Base-by-base conservation (phyloP, 2,113 vertebrate species). In the Camarhynchus parvulus region DNA sequence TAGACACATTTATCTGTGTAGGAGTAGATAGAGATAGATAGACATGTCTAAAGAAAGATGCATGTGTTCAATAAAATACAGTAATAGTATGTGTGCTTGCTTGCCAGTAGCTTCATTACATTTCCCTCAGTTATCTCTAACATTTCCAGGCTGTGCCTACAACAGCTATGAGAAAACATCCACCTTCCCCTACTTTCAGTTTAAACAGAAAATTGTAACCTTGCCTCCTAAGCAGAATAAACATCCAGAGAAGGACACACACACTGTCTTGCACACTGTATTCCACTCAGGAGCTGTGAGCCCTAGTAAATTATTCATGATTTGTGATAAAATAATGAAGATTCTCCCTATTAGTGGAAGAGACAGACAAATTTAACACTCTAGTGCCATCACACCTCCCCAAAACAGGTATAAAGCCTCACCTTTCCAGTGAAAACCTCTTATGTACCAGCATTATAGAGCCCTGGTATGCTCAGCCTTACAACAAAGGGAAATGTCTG, bases 1-100 rank as follows among this genome's bases (percentile, higher is more conserved):
- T 81, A 93, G 96, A 95, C 80, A 92, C 83, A 95, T 94, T 94
- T 95, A 95, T 94, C 94, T 92, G 55, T 44, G 72, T 87, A 95
- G 69, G 87, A 94, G 73, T 80, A 95, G 94, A 95, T 41, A 73
- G 59, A 96, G 92, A 97, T 55, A 94, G 79, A 96, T 49, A 89
- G 83, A 95, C 70, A 50, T 16, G 79, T 94, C 95, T 94, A 86
- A 92, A 94, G 76, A 90, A 96, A 96, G 85, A 93, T 53, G 15
- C 53, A 95, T 75, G 68, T 55, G 37, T 82, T 94, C 90, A 95
- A 95, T 94, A 93, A 92, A 92, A 88, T 68, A 81, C 52, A 83
- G 93, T 81, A 90, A 90, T 59, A 74, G 72, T 22, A 92, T 28
- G 56, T 28, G 56, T 68, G 85, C 63, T 90, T 92, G 50, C 85